Base-by-base conservation (phyloP, 1,140 invertebrate genomes). In the Campoletis sonorensis region DNA sequence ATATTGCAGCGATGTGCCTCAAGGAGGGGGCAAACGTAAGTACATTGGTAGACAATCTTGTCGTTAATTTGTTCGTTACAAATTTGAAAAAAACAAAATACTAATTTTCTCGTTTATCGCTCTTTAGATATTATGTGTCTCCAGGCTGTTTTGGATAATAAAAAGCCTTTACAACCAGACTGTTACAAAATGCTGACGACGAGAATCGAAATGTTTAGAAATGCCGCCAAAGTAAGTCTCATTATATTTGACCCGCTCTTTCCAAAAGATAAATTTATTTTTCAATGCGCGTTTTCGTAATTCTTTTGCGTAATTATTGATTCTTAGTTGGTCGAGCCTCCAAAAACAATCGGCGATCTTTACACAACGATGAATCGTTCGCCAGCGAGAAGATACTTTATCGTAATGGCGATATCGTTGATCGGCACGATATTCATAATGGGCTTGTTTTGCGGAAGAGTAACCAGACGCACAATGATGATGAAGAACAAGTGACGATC, bases 191-290 rank as follows among this genome's bases (percentile, higher is more conserved):
- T 96, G 93, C 90, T 98, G 68, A 93, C 94, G 76, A 95, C 95
- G 80, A 93, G 97, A 85, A 95, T 97, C 85, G 95, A 98, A 92
- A 97, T 98, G 96, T 98, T 97, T 89, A 95, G 94, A 92, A 96
- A 96, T 93, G 97, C 97, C 27, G 96, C 95, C 45, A 94, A 96
- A 92, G 96, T 97, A 92, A 92, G 89, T 64, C 4, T 11, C 16
- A 79, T 49, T 61, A 21, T 4, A n/a, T 10, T 61, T n/a, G n/a
- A n/a, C n/a, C n/a, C n/a, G n/a, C n/a, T n/a, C n/a, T n/a, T n/a
- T n/a, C n/a, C n/a, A n/a, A n/a, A n/a, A n/a, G n/a, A n/a, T n/a
- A n/a, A n/a, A n/a, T n/a, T n/a, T n/a, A n/a, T n/a, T n/a, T n/a
- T n/a, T n/a, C n/a, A n/a, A n/a, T n/a, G n/a, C n/a, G n/a, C n/a